These are phyloP conservation scores for Podarcis lilfordi DNA, from an alignment of 2,797 vertebrate genomes.

Conservation along the genomic window DNA sequence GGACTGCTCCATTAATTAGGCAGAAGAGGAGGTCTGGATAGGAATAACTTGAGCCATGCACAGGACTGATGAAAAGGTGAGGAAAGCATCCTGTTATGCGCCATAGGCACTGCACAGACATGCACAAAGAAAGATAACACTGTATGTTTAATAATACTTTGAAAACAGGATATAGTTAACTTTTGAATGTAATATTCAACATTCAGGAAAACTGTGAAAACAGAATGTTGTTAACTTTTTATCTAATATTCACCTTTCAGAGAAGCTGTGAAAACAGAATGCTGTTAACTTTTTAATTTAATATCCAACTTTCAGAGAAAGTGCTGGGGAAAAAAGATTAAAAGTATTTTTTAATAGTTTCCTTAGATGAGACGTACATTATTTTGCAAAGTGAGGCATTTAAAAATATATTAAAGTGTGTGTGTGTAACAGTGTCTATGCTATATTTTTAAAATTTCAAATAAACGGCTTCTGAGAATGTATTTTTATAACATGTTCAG, in stretches of 20 bases:
- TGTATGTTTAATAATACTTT: background rate
- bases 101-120: background rate
- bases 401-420: slow-evolving; percentile 31
- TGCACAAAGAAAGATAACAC: background rate
- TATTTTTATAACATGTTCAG: background rate
- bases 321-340: slow-evolving; percentile 31
- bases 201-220: too few relatives aligned
- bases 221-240: too few relatives aligned
- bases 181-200: background rate
- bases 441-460: background rate
- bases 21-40: background rate
- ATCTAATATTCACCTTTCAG: background rate
- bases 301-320: slow-evolving; percentile 25
- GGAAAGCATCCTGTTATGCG: background rate
- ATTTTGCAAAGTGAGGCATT: background rate
- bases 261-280: background rate
- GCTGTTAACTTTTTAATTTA: slow-evolving; percentile 23
- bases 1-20: background rate
- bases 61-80: too few relatives aligned
- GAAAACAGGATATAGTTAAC: background rate
- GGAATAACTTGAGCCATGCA: background rate
- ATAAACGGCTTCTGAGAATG: slow-evolving; percentile 14
- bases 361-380: background rate
- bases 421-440: background rate
- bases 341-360: slow-evolving; percentile 29